phyloP scores from a whole-genome alignment of 2,797 vertebrate genomes.

The Smutsia temminckii region DNA sequence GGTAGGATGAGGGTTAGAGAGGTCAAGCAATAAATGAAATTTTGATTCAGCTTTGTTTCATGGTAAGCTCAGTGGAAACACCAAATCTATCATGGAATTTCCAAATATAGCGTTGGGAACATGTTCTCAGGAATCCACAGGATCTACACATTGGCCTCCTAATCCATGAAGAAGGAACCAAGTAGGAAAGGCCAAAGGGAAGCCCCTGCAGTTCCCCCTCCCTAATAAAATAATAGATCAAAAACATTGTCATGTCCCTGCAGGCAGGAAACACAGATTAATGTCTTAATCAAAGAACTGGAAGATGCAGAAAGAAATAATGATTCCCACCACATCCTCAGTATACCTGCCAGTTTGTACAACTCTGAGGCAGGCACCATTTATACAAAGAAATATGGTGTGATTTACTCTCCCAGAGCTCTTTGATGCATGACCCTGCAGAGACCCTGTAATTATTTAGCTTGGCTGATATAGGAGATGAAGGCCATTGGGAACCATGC shows the following conservation, averaged over 20 bases:
- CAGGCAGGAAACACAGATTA: not conserved
- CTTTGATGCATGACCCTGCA: not conserved
- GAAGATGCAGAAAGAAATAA: not conserved
- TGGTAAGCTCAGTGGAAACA: not conserved
- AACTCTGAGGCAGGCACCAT: not conserved
- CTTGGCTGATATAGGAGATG: not conserved
- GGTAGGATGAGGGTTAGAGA: not conserved
- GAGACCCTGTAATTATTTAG: not conserved
- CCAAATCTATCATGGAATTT: conserved; percentile 1
- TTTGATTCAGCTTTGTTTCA: conserved; percentile 45
- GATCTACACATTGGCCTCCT: not conserved
- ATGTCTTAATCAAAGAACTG: not conserved
- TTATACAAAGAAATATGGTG: not conserved
- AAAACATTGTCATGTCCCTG: not conserved
- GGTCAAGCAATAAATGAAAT: not conserved
- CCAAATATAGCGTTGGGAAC: not conserved
- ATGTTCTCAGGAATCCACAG: not conserved
- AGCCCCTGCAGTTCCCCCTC: not conserved
- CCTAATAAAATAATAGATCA: not conserved
- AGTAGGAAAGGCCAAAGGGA: not conserved
- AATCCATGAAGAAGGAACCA: not conserved
- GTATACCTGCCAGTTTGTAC: not conserved
- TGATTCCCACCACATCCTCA: not conserved
- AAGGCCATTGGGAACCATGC: not conserved
- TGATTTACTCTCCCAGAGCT: not conserved